Percentiles rank a stretch among this genome's conserved stretches.
Conservation (phyloP, 2,797 vertebrate species). For the Hydrolagus colliei region DNA sequence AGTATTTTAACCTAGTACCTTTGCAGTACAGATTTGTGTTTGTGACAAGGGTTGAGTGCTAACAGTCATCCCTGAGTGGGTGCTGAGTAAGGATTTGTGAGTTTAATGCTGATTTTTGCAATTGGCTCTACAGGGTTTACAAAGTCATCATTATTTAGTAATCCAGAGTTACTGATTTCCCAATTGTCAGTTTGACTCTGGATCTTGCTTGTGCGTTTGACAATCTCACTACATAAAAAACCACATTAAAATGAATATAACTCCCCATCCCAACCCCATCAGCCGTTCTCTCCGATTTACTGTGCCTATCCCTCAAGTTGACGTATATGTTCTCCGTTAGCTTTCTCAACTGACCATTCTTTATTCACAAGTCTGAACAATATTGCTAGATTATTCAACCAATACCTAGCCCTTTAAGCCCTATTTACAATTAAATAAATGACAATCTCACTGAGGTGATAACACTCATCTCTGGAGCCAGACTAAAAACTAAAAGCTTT, state of each 20-base stretch:
- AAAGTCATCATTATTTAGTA: not conserved
- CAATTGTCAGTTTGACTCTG: constrained; percentile 20
- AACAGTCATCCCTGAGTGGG: not conserved
- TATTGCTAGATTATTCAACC: not conserved
- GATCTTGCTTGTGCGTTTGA: not conserved
- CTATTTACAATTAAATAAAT: not conserved
- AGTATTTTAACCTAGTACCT: constrained; percentile 8
- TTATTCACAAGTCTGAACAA: not conserved
- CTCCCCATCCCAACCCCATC: not conserved
- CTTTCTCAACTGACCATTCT: not conserved
- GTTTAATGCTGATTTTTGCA: constrained; percentile 8
- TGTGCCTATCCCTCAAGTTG: not conserved
- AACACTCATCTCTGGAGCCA: not conserved
- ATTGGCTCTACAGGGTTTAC: not conserved
- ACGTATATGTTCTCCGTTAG: not conserved
- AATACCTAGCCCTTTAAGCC: not conserved
- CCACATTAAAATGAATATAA: not conserved
- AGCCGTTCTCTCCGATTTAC: not conserved
- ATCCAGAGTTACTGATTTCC: not conserved
- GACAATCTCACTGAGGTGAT: not conserved
- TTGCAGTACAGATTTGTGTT: not conserved
- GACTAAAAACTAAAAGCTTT: not conserved
- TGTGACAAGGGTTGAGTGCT: not conserved
- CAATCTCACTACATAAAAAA: not conserved
- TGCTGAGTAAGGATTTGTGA: constrained; percentile 7